These are phyloP conservation scores for Montipora foliosa DNA, from an alignment of 64 coral and sea anemone species.

Conservation along the genomic window DNA sequence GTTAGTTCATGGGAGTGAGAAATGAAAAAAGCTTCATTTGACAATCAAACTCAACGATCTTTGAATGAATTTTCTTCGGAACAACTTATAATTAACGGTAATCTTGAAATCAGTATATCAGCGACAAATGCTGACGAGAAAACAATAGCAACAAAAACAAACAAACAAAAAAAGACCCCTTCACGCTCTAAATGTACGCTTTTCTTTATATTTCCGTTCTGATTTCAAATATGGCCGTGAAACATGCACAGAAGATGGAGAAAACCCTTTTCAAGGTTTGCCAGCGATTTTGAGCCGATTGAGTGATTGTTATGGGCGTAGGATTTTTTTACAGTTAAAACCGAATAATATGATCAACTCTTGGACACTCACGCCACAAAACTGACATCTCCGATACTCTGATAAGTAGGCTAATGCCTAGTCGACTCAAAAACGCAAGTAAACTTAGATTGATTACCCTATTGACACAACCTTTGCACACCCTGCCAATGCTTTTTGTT, in stretches of 20 bases:
- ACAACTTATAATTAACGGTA: not conserved
- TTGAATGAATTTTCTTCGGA: not conserved
- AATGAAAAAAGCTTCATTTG: not conserved
- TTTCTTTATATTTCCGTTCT: conserved; percentile 3
- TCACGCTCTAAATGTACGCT: not conserved
- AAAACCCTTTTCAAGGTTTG: not conserved
- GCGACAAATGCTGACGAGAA: not conserved
- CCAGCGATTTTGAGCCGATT: not conserved
- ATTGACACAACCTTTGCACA: not conserved
- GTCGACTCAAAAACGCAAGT: not conserved
- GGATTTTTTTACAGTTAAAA: not conserved
- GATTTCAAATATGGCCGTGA: not conserved
- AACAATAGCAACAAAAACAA: not conserved
- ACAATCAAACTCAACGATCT: not conserved
- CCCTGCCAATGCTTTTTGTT: not conserved
- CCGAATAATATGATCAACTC: not conserved
- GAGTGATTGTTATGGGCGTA: not conserved
- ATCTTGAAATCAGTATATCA: not conserved
- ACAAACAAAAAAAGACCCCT: not conserved
- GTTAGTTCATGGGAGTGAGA: not conserved
- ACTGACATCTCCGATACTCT: not conserved
- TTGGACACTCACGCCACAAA: not conserved
- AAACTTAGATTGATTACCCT: conserved; percentile 7
- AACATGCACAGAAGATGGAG: not conserved
- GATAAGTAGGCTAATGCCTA: not conserved